Conservation (phyloP, 1,140 invertebrate species). For the Aethina tumida region DNA sequence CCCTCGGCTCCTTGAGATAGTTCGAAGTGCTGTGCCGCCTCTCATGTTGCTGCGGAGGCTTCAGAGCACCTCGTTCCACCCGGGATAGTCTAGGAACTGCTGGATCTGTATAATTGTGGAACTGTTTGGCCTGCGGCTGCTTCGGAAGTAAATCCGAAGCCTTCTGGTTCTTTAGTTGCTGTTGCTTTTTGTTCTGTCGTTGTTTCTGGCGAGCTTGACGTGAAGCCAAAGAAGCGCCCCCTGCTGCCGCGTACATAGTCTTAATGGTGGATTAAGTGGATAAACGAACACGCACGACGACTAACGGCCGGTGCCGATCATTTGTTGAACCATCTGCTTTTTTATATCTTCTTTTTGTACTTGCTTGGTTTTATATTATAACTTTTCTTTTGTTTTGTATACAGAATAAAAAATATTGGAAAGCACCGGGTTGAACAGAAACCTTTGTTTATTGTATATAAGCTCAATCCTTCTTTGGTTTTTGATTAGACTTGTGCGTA, state of each 20-base stretch:
- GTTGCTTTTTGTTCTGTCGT: constrained; percentile 37
- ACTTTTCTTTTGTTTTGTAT: too few relatives aligned
- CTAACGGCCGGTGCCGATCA: too few relatives aligned
- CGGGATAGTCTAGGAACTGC: constrained; percentile 28
- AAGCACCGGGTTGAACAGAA: too few relatives aligned
- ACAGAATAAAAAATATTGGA: too few relatives aligned
- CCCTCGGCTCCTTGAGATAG: constrained; percentile 32
- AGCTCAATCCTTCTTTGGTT: too few relatives aligned
- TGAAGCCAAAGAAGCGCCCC: constrained; percentile 59
- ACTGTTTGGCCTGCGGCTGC: constrained; percentile 41
- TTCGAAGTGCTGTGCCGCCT: constrained; percentile 32
- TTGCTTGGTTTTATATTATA: too few relatives aligned
- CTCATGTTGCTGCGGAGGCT: constrained; percentile 24
- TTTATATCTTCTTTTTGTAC: too few relatives aligned
- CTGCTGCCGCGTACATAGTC: constrained; percentile 64
- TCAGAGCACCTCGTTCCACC: constrained; percentile 30
- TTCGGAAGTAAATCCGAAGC: constrained; percentile 26
- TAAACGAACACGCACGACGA: too few relatives aligned
- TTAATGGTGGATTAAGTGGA: constrained; percentile 23
- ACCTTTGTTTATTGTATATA: too few relatives aligned
- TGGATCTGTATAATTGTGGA: constrained; percentile 39
- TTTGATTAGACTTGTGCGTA: too few relatives aligned
- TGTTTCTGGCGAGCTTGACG: constrained; percentile 50
- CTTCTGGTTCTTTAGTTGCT: constrained; percentile 37
- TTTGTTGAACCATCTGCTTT: too few relatives aligned